These are phyloP conservation scores for Seriola dumerili DNA, from an alignment of 2,113 vertebrate species.

Conservation along the genomic window DNA sequence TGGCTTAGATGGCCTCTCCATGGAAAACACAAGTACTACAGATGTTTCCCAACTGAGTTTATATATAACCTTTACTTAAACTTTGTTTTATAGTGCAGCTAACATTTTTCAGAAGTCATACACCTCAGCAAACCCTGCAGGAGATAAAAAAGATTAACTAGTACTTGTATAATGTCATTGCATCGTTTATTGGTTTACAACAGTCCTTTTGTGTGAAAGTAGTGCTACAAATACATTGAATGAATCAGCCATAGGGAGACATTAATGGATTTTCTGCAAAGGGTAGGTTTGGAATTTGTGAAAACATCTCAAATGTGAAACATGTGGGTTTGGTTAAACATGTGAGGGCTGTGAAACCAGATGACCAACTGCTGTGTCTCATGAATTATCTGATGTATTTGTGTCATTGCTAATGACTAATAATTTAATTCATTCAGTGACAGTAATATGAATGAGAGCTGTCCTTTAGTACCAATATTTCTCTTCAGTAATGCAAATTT, in stretches of 20 bases:
- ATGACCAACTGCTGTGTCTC: conserved; percentile 23
- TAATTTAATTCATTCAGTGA: too few relatives aligned
- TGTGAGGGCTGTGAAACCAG: background rate
- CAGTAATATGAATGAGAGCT: background rate
- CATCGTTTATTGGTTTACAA: background rate
- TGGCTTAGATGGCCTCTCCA: background rate
- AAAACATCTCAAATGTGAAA: conserved; percentile 11
- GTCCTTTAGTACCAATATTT: background rate
- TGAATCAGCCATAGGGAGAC: background rate
- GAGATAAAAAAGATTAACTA: too few relatives aligned
- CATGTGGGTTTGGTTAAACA: conserved; percentile 23
- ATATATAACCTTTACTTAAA: background rate
- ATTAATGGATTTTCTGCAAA: background rate
- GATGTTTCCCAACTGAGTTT: background rate
- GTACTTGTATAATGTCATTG: background rate
- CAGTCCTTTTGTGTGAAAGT: background rate
- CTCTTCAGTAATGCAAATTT: background rate
- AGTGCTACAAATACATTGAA: background rate
- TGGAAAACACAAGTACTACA: background rate
- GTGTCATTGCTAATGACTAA: background rate
- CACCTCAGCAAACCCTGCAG: too few relatives aligned
- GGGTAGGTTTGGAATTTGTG: background rate
- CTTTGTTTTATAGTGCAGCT: too few relatives aligned
- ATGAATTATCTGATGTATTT: background rate
- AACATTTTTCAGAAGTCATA: too few relatives aligned